Base-by-base conservation (phyloP, 2,888 invertebrate species). In the Oligia fasciuncula region DNA sequence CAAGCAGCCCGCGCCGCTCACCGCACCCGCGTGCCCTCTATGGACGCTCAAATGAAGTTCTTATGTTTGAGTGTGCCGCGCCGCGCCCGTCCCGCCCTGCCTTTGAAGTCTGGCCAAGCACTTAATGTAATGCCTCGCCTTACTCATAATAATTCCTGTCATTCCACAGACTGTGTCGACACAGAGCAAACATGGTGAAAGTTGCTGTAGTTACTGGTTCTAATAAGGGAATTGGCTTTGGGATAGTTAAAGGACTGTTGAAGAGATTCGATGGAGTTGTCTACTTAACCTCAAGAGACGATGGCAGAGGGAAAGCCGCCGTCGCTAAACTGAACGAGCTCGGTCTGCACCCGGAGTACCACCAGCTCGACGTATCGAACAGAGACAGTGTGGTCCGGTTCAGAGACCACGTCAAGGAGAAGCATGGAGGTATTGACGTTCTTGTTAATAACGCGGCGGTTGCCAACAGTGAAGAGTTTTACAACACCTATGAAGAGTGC, bases 401-500 rank as follows among this genome's bases (percentile, higher is more conserved):
- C 83, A 93, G 95, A 40, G 96, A 97, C 76, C 96, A 97, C 87
- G 92, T 98, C 17, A 94, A 97, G 83, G 90, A 94, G 9, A 97
- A 95, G 4, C 95, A 98, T 89, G 97, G 97, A 29, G 98, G 98
- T 0, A 92, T 98, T 13, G 98, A 98, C 92, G 94, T 98, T 23
- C 95, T 98, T 0, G 96, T 98, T 8, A 98, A 98, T 91, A 98
- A 98, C 93, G 98, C 98, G 11, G 98, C 97, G 0, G 97, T 95
- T 0, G 97, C 92, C 95, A 97, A 80, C 97, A 95, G 91, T 95
- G 96, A 90, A 4, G 65, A 75, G 0, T 54, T 87, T 1, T 88
- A 86, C 49, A 84, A 86, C 8, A 3, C 77, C 11, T 85, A 85
- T 76, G 93, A 94, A 63, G 92, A 93, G 93, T 98, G 98, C 23